Conservation (phyloP, 2,888 invertebrate genomes). For the Pimpla rufipes region DNA sequence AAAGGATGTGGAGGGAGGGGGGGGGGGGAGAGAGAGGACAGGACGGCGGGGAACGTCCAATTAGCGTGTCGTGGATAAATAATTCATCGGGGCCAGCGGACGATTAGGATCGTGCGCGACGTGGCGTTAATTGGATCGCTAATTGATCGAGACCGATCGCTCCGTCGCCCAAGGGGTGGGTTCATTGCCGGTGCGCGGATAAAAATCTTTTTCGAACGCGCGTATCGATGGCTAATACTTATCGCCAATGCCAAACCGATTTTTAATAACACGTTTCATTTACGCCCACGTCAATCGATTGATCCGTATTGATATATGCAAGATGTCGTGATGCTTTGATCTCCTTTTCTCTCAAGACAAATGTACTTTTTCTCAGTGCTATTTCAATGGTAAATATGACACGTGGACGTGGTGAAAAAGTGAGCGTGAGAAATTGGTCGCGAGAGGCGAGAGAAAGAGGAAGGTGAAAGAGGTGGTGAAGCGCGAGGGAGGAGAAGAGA, state of each 20-base stretch:
- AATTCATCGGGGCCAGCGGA: slow-evolving; percentile 70
- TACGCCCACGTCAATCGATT: no score
- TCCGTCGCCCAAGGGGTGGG: slow-evolving; percentile 12
- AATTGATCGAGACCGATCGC: slow-evolving; percentile 75
- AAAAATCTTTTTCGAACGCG: slow-evolving; percentile 31
- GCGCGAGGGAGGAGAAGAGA: slow-evolving; percentile 20
- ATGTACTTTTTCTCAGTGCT: no score
- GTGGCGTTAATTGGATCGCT: slow-evolving; percentile 73
- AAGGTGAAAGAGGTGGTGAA: background rate
- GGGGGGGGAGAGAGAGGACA: background rate
- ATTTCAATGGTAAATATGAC: no score
- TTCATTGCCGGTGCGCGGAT: slow-evolving; percentile 15
- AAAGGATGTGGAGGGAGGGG: no score
- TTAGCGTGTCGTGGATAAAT: slow-evolving; percentile 76
- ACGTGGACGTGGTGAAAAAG: background rate
- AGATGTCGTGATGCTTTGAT: no score
- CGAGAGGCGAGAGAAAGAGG: background rate
- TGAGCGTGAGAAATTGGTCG: slow-evolving; percentile 26
- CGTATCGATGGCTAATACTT: slow-evolving; percentile 15
- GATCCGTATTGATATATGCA: no score
- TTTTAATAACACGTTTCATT: background rate
- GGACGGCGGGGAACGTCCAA: slow-evolving; percentile 69
- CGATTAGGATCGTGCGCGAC: slow-evolving; percentile 68
- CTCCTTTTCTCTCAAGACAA: no score
- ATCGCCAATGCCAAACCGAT: background rate